Conservation (phyloP, 1,140 invertebrate species). For the Achatina immaculata region DNA sequence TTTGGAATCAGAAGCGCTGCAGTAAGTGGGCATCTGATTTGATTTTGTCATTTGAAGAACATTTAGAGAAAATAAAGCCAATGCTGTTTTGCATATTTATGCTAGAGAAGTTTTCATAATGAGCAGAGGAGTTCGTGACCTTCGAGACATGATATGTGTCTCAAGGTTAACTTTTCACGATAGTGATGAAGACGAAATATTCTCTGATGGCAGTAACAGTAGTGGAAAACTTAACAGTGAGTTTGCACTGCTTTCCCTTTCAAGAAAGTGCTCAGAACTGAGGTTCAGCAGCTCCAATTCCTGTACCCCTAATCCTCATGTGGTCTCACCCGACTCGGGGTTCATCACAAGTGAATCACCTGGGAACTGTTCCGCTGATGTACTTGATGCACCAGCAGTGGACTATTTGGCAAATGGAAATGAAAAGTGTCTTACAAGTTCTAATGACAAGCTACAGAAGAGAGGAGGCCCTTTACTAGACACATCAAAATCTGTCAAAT, state of each 20-base stretch:
- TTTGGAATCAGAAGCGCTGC: neutral
- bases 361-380: slow-evolving; percentile 16
- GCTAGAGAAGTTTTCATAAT: slow-evolving; percentile 43
- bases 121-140: slow-evolving; percentile 67
- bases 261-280: neutral
- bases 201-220: slow-evolving; percentile 42
- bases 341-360: slow-evolving; percentile 65
- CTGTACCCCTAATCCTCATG: neutral
- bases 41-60: too few species aligned
- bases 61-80: too few species aligned
- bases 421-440: slow-evolving; percentile 12
- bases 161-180: slow-evolving; percentile 64
- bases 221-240: slow-evolving; percentile 42
- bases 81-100: neutral
- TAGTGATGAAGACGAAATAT: slow-evolving; percentile 58
- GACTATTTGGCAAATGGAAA: slow-evolving; percentile 7
- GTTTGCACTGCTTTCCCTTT: neutral
- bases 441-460: neutral
- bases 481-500: slow-evolving; percentile 30
- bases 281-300: slow-evolving; percentile 28
- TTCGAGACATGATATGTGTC: slow-evolving; percentile 68
- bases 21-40: neutral
- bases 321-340: slow-evolving; percentile 63
- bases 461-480: slow-evolving; percentile 26
- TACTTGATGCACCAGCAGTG: neutral